Percentiles rank a stretch among this genome's conserved stretches.
These are phyloP conservation scores for Xiphophorus birchmanni DNA, from an alignment of 2,797 vertebrate genomes.

Conservation along the genomic window DNA sequence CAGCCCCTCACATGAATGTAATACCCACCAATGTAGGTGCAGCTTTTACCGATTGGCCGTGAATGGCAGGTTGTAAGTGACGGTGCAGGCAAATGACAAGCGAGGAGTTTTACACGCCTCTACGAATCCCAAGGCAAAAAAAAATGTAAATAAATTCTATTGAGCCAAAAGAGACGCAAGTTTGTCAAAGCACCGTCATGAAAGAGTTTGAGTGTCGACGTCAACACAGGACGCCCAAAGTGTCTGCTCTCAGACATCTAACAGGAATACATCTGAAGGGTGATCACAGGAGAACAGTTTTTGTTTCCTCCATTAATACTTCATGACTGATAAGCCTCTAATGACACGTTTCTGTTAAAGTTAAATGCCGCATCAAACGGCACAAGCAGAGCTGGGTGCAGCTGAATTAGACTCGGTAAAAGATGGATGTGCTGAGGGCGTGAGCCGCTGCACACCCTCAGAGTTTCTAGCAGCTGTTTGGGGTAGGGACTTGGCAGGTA, in stretches of 20 bases:
- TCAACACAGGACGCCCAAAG: background rate
- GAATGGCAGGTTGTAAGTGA: conserved; percentile 67
- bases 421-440: conserved; percentile 59
- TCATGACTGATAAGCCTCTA: conserved; percentile 18
- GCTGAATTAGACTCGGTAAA: conserved; percentile 51
- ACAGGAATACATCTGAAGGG: background rate
- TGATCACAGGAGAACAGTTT: conserved; percentile 7
- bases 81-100: conserved; percentile 36
- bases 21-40: conserved; percentile 59
- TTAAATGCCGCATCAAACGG: conserved; percentile 49
- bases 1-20: conserved; percentile 35
- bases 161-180: conserved; percentile 12
- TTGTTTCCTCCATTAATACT: conserved; percentile 22
- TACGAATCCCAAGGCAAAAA: conserved; percentile 12
- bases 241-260: background rate
- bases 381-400: conserved; percentile 37
- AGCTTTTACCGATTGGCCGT: conserved; percentile 37
- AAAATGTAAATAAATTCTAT: conserved; percentile 26
- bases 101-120: conserved; percentile 17
- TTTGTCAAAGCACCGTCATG: conserved; percentile 36
- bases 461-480: conserved; percentile 77
- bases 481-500: conserved; percentile 79
- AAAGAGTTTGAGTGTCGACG: conserved; percentile 5
- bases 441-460: conserved; percentile 58
- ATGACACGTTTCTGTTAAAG: conserved; percentile 23